Base-by-base conservation (phyloP, 2,797 vertebrate species). In the Hemibagrus guttatus region DNA sequence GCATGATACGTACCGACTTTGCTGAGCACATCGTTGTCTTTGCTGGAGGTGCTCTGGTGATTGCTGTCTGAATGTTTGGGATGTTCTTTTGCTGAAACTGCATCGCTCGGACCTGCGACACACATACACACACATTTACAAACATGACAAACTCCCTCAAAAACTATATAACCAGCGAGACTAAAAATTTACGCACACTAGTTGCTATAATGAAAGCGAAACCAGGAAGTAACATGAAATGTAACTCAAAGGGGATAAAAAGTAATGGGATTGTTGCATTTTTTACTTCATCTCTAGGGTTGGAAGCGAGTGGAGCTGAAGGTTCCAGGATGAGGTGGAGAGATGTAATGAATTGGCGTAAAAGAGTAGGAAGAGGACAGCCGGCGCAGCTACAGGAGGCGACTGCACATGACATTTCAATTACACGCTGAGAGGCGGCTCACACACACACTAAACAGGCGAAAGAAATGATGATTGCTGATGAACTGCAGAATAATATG, bases 61-160 rank as follows among this genome's bases (percentile, higher is more conserved):
- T 96, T 96, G 87, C 95, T 94, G 84, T 97, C 97, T 72, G 96
- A 93, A 91, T 95, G 94, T 87, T 95, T 95, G 52, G 97, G 96
- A 0, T 95, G 97, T 0, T 96, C 95, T 94, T 96, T 96, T 0
- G 49, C 23, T 81, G 96, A 93, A 1, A 89, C 90, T 88, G 96
- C 94, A 89, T 97, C 97, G 91, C 95, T 96, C 21, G 97, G 95
- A 94, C 95, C 98, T 99, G 94, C 72, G 92, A 93, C 84, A 93
- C 91, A 94, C 90, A 90, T 35, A 83, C 23, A 72, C 54, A 64
- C 58, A 64, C 17, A 76, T 75, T 19, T 49, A 49, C 21, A 11
- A 59, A 49, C 83, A 28, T 17, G 13, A 46, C 13, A 63, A 46
- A 17, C 21, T 79, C 23, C 8, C 12, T 81, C 16, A 58, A 42